phyloP scores from a whole-genome alignment of 2,888 invertebrate genomes.

The Tenodera sinensis region DNA sequence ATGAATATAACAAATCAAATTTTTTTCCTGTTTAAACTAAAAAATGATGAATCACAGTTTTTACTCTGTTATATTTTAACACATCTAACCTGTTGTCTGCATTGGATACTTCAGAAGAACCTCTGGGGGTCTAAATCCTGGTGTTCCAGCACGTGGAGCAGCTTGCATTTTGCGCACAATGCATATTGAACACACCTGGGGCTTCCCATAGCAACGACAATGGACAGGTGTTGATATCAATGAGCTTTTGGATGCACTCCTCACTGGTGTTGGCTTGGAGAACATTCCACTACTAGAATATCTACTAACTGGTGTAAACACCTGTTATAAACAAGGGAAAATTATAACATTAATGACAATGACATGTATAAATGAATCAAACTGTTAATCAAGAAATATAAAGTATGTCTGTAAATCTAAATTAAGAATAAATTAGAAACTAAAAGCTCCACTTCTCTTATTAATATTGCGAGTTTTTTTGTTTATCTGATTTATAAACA shows the following conservation, averaged over 20 bases:
- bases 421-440: too few relatives aligned
- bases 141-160: slow-evolving; percentile 83
- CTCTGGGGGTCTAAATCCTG: slow-evolving; percentile 86
- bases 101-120: slow-evolving; percentile 72
- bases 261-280: neutral
- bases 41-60: too few relatives aligned
- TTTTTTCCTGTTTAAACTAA: too few relatives aligned
- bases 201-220: slow-evolving; percentile 66
- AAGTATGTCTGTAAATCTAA: too few relatives aligned
- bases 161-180: slow-evolving; percentile 58
- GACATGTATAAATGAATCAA: too few relatives aligned
- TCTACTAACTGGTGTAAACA: neutral
- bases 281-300: neutral
- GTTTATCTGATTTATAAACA: too few relatives aligned
- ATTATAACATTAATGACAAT: too few relatives aligned
- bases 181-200: slow-evolving; percentile 66
- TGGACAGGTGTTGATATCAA: neutral
- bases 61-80: too few relatives aligned
- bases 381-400: too few relatives aligned
- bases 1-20: too few relatives aligned
- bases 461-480: too few relatives aligned
- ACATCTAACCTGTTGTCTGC: slow-evolving; percentile 65
- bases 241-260: neutral
- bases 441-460: too few relatives aligned
- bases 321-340: neutral